A percentile compares a stretch with the other conserved stretches of the same genome.
phyloP scores from a whole-genome alignment of 2,113 vertebrate species.

The Maccullochella peelii region DNA sequence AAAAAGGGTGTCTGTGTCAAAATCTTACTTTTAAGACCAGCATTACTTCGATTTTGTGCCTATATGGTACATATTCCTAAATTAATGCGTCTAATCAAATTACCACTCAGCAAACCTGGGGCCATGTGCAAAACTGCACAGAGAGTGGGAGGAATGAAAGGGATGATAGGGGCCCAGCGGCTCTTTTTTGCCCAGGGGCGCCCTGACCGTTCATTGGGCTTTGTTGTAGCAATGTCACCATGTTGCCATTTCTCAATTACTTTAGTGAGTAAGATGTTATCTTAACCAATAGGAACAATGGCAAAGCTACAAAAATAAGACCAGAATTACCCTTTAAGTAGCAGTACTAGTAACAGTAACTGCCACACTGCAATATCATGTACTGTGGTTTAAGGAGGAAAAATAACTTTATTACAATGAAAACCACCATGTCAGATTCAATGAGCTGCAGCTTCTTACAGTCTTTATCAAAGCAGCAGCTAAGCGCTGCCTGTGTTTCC shows the following conservation, averaged over 20 bases:
- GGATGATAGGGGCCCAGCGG: neutral
- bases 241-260: neutral
- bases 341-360: neutral
- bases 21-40: no score
- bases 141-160: neutral
- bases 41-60: no score
- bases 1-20: no score
- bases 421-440: slow-evolving; percentile 39
- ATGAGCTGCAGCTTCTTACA: slow-evolving; percentile 24
- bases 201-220: neutral
- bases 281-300: neutral
- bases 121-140: neutral
- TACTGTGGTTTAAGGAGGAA: slow-evolving; percentile 7
- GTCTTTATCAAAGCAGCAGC: slow-evolving; percentile 34
- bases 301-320: neutral
- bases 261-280: neutral
- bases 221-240: neutral
- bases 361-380: neutral
- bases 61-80: no score
- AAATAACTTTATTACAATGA: slow-evolving; percentile 31
- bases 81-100: neutral
- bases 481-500: slow-evolving; percentile 7
- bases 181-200: no score
- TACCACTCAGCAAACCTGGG: neutral
- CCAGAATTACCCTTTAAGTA: neutral